phyloP scores from a whole-genome alignment of 1,140 invertebrate genomes.

The Pseudachorutes palmiensis region DNA sequence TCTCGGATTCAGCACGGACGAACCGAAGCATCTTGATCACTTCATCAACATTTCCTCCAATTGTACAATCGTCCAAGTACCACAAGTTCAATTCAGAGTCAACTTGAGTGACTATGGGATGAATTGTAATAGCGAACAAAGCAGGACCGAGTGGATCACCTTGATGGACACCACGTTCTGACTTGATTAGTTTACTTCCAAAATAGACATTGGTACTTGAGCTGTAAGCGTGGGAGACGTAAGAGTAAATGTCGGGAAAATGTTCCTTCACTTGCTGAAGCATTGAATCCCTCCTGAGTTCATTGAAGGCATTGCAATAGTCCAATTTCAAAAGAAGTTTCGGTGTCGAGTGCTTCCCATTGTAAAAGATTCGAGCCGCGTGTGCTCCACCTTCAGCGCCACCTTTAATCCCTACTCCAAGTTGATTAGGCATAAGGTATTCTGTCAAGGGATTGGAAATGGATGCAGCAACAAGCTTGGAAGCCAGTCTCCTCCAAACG shows the following conservation, averaged over 20 bases:
- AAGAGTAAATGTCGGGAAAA: neutral
- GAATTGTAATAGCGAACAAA: conserved; percentile 1
- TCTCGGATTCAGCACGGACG: neutral
- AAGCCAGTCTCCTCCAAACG: neutral
- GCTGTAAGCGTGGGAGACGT: neutral
- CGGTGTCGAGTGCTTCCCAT: neutral
- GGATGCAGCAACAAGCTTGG: neutral
- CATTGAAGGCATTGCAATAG: conserved; percentile 8
- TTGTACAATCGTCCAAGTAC: conserved; percentile 4
- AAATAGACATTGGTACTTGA: neutral
- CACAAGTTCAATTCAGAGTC: neutral
- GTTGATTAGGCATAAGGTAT: neutral
- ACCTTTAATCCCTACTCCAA: conserved; percentile 3
- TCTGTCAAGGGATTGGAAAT: neutral
- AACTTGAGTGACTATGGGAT: neutral
- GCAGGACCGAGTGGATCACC: conserved; percentile 5
- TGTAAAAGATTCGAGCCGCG: neutral
- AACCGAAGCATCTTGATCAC: neutral
- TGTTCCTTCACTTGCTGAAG: neutral
- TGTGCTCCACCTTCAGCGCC: conserved; percentile 8
- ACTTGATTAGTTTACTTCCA: neutral
- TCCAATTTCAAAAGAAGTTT: conserved; percentile 5
- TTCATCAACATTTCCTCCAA: neutral
- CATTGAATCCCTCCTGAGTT: neutral
- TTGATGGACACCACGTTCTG: neutral